Evolutionary conservation across 2,888 invertebrate genomes (phyloP).

Genomic region (Nebria salina): DNA sequence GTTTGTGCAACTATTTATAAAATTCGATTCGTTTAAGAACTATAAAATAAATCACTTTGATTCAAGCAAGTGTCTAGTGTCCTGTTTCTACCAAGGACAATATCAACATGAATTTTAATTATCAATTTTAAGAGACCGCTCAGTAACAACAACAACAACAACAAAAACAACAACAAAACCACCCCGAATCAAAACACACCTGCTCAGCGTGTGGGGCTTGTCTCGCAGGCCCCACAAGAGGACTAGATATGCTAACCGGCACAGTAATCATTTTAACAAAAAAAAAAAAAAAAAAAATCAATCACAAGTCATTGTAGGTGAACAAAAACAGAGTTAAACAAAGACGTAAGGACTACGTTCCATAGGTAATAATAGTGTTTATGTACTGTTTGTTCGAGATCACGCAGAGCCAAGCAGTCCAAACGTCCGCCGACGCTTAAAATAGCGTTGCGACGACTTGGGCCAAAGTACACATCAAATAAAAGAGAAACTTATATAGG

Average conservation of each 20-base stretch:
- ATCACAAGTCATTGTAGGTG: neutral
- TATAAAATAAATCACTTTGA: neutral
- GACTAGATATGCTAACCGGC: slow-evolving; percentile 53
- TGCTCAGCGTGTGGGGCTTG: slow-evolving; percentile 68
- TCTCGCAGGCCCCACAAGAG: slow-evolving; percentile 68
- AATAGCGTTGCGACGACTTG: neutral
- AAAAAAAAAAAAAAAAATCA: neutral
- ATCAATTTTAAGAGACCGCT: neutral
- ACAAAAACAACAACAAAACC: neutral
- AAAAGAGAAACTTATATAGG: neutral
- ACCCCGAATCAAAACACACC: slow-evolving; percentile 60
- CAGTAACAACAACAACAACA: neutral
- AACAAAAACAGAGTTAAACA: slow-evolving; percentile 4
- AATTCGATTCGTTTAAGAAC: neutral
- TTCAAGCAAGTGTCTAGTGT: neutral
- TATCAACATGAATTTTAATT: neutral
- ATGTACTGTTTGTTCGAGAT: neutral
- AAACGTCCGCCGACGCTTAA: neutral
- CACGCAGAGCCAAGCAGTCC: neutral
- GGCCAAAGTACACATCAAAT: neutral
- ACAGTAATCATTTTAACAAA: slow-evolving; percentile 50
- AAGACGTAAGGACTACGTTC: neutral
- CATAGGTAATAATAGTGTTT: neutral
- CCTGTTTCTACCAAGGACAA: neutral
- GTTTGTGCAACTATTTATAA: neutral